Percentiles rank a stretch among this genome's conserved stretches.
phyloP scores from a whole-genome alignment of 2,797 vertebrate genomes.

The Tenualosa ilisha region DNA sequence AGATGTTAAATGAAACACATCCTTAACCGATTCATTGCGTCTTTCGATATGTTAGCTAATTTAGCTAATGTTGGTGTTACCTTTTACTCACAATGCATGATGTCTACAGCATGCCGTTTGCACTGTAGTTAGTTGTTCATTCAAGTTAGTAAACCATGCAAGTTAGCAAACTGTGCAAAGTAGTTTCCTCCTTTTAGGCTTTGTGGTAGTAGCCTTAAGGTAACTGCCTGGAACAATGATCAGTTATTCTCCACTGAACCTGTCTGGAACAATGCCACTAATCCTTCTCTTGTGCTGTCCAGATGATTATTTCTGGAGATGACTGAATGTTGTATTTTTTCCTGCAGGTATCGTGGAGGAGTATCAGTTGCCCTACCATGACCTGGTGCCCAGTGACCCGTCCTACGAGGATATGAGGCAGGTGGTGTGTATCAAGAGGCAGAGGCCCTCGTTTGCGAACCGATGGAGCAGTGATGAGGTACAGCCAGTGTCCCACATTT shows the following conservation, averaged over 20 bases:
- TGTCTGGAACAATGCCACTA: background rate
- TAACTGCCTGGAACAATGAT: background rate
- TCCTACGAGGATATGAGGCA: conserved; percentile 97
- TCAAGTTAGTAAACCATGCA: no score
- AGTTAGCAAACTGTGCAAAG: no score
- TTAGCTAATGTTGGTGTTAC: no score
- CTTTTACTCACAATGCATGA: no score
- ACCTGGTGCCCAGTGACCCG: conserved; percentile 90
- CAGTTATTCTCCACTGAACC: background rate
- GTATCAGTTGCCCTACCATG: conserved; percentile 93
- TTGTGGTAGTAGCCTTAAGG: background rate
- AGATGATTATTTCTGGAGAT: background rate
- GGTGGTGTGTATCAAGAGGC: conserved; percentile 88
- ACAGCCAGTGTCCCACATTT: background rate
- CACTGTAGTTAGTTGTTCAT: no score
- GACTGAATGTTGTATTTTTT: conserved; percentile 14
- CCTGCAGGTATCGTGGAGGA: conserved; percentile 90
- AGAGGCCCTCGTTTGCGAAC: conserved; percentile 90
- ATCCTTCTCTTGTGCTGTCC: background rate
- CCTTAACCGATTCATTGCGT: no score
- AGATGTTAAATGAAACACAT: no score
- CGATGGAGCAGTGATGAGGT: conserved; percentile 96
- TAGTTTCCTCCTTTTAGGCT: background rate
- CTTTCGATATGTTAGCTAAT: no score
- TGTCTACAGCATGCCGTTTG: no score